Evolutionary conservation across 2,113 vertebrate genomes (phyloP).

Genomic region (Cyanistes caeruleus): DNA sequence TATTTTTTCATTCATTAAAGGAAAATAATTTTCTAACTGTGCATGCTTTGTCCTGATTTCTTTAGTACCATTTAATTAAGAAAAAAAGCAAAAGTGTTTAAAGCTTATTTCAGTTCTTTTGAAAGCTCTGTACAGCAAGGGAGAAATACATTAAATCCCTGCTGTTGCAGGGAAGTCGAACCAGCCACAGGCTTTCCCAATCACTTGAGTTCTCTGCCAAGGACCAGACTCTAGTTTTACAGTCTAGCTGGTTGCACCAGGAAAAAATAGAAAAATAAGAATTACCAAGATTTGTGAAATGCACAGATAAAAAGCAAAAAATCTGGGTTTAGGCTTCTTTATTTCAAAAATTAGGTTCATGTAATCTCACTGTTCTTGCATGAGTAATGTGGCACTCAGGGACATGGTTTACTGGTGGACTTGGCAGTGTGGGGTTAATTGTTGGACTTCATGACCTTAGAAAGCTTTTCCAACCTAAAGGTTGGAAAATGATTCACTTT

Average conservation of each 20-base stretch:
- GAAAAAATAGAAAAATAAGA: neutral
- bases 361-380: neutral
- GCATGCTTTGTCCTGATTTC: neutral
- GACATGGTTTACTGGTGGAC: neutral
- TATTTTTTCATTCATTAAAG: conserved; percentile 12
- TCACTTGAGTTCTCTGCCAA: neutral
- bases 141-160: neutral
- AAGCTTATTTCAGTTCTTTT: neutral
- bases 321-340: neutral
- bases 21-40: neutral
- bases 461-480: neutral
- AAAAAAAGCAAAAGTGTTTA: neutral
- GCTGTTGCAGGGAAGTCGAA: neutral
- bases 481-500: neutral
- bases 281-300: neutral
- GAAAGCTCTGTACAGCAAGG: neutral
- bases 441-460: neutral
- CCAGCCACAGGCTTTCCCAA: neutral
- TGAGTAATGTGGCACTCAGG: neutral
- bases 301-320: neutral
- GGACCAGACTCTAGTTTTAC: neutral
- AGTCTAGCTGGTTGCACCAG: neutral
- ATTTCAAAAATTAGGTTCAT: neutral
- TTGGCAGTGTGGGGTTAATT: neutral
- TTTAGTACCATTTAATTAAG: neutral